Base-by-base conservation (phyloP, 2,113 vertebrate species). In the Thymallus thymallus region DNA sequence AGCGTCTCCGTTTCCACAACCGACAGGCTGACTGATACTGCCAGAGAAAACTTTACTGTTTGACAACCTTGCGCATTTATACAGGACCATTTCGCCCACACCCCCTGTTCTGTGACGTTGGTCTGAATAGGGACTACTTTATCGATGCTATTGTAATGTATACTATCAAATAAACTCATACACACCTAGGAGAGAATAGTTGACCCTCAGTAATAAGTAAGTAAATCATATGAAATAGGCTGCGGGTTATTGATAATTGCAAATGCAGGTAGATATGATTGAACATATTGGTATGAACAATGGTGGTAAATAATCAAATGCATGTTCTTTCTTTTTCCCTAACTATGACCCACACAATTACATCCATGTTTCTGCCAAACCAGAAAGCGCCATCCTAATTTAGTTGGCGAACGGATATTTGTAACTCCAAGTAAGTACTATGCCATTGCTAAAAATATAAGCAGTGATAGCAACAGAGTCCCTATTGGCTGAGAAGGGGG, bases 361-460 rank as follows among this genome's bases (percentile, higher is more conserved):
- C 56, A 20, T 60, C 10, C 23, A 56, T 67, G 63, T 5, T 26
- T 29, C 16, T 70, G 24, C 13, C 35, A 32, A 66, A n/a, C 29
- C 18, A 32, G 26, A 35, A 18, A n/a, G 29, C 18, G 26, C 35
- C 16, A 32, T 64, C 62, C 30, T 66, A 35, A 16, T 68, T 68
- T 0, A 68, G 20, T 68, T n/a, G 35, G 66, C 32, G 32, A 68
- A 46, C 41, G 66, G n/a, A 68, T 68, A 46, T 88, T 81, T 84
- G 73, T 82, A 78, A 81, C 80, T 81, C 48, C 20, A 32, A 20
- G 68, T 14, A 65, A 32, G 78, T 77, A 70, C 76, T 81, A 69
- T 32, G 66, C 60, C 68, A 71, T 83, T 79, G 91, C 96, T 98
- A 98, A 96, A 98, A 98, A 98, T 98, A 98, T 82, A 92, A 84